Evolutionary conservation across 2,113 vertebrate genomes (phyloP), one percentile per base, ranked within the genome.

Genomic region (Seriola rivoliana): DNA sequence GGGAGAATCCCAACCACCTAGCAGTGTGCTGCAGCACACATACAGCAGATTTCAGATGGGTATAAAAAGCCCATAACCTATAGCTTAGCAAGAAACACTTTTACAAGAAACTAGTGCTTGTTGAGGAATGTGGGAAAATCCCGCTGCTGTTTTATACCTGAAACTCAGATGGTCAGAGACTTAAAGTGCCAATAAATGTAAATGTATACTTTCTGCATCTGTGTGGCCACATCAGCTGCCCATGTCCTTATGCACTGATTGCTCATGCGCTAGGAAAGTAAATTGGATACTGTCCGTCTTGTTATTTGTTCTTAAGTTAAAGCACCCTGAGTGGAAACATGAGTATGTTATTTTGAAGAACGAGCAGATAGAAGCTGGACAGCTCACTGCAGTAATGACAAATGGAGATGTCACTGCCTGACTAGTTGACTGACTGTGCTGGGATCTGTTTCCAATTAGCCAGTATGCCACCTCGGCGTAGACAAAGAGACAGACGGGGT

Each of bases 381-480:
- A 60, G 78, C 73, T 85, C 79, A 23, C 40, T 10, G 12, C 57
- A 21, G 62, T 52, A 36, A 29, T 83, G 86, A 78, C 77, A 71
- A 54, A 29, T 60, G 70, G 85, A 81, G 87, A 86, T 72, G 74
- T 73, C 78, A 54, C 80, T 60, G 79, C 44, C 58, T 75, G 81
- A 48, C 82, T 73, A 44, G 34, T 32, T 55, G 69, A 55, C 78
- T 23, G 54, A 71, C 63, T 62, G 12, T 11, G n/a, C 52, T 83
- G 38, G 1, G 60, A 76, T 88, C 92, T 93, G 92, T 90, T 94
- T 92, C 82, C 85, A 86, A 74, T 93, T 94, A 92, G 46, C 76
- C 75, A 21, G 17, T 32, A 40, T 76, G 78, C 83, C 88, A 86
- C 80, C 80, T 82, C 82, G 64, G 81, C 82, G 85, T 13, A 82